Percentiles rank a stretch among this genome's conserved stretches.
These are phyloP conservation scores for Phymorhynchus buccinoides DNA, from an alignment of 1,140 invertebrate species.

Conservation along the genomic window DNA sequence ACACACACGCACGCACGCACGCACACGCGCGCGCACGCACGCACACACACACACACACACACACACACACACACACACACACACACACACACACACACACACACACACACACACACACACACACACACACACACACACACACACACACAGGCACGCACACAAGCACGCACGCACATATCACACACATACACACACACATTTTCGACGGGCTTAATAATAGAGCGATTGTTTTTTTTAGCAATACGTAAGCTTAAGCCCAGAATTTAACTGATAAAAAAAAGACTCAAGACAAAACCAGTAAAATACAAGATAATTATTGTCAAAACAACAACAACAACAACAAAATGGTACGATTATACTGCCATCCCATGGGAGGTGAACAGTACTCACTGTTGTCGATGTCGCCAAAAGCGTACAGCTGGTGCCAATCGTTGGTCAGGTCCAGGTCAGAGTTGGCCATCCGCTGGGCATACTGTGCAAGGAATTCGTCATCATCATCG, in stretches of 20 bases:
- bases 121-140: slow-evolving; percentile 4
- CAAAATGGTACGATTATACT: too few relatives aligned
- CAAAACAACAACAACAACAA: neutral
- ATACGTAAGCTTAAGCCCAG: too few relatives aligned
- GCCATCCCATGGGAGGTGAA: too few relatives aligned
- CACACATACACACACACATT: too few relatives aligned
- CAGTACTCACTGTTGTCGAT: slow-evolving; percentile 51
- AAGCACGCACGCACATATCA: too few relatives aligned
- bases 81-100: neutral
- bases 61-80: neutral
- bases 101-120: slow-evolving; percentile 3
- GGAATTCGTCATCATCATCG: too few relatives aligned
- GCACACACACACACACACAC: neutral
- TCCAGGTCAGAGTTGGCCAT: slow-evolving; percentile 35
- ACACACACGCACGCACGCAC: neutral
- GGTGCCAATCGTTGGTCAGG: slow-evolving; percentile 50
- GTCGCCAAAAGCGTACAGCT: slow-evolving; percentile 54
- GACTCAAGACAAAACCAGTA: neutral
- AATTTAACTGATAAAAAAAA: neutral
- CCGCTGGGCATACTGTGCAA: neutral
- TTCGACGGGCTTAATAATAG: too few relatives aligned
- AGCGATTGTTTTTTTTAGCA: too few relatives aligned
- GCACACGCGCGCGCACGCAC: slow-evolving; percentile 1
- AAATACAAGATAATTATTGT: neutral
- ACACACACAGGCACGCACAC: neutral